Evolutionary conservation across 2,888 invertebrate species (phyloP).

Genomic region (Endotricha flammealis): DNA sequence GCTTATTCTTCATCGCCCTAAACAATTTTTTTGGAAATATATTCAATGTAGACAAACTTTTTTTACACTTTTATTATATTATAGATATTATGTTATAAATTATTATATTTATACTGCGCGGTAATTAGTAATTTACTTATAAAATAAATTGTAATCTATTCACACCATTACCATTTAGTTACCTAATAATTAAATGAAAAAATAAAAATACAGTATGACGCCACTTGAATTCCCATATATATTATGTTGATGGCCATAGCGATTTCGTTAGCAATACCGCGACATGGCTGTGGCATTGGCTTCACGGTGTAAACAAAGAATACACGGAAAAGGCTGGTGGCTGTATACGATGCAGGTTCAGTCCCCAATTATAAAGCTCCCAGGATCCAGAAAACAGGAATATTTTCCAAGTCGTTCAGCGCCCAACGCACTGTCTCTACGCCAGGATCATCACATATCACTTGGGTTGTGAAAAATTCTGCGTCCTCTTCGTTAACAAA

Average conservation of each 20-base stretch:
- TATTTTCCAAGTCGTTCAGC: constrained; percentile 86
- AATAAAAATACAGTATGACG: constrained; percentile 43
- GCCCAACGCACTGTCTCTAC: constrained; percentile 71
- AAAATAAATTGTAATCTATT: no score
- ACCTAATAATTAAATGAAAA: no score
- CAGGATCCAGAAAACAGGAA: constrained; percentile 80
- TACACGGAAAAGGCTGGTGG: constrained; percentile 58
- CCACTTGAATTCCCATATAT: constrained; percentile 56
- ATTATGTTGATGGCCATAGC: constrained; percentile 41
- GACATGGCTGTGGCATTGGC: constrained; percentile 78
- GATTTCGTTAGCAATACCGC: constrained; percentile 47
- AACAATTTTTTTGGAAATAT: no score
- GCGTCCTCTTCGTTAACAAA: constrained; percentile 59
- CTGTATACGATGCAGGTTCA: constrained; percentile 62
- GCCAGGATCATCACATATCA: constrained; percentile 50
- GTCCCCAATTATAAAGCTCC: constrained; percentile 80
- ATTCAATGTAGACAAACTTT: no score
- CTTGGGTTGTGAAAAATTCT: constrained; percentile 36
- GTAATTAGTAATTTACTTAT: no score
- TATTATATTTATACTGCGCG: no score
- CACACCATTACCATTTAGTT: no score
- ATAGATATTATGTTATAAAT: no score
- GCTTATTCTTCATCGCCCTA: no score
- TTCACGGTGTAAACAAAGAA: constrained; percentile 81
- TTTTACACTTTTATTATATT: no score